phyloP scores from a whole-genome alignment of 2,797 vertebrate species.

The Leptoclinus maculatus region DNA sequence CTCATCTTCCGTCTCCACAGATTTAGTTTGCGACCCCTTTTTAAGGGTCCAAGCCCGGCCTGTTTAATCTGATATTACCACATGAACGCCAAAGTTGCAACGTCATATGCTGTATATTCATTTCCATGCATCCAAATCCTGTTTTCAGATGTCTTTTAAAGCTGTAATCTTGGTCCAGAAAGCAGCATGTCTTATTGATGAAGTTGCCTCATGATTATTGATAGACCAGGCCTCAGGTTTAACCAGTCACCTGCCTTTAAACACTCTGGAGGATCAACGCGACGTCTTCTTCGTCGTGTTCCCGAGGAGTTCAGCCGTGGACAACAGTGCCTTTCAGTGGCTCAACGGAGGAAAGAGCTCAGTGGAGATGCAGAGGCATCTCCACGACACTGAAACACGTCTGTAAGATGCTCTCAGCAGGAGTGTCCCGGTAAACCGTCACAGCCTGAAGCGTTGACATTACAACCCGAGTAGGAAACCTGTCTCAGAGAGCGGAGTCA shows the following conservation, averaged over 20 bases:
- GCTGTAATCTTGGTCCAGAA: background rate
- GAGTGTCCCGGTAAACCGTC: background rate
- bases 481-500: background rate
- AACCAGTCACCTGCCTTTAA: slow-evolving; percentile 28
- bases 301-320: slow-evolving; percentile 49
- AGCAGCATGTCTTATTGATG: background rate
- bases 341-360: slow-evolving; percentile 31
- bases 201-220: background rate
- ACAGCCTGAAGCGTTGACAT: background rate
- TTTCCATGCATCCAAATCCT: background rate
- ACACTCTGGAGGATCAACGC: slow-evolving; percentile 31
- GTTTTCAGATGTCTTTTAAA: background rate
- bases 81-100: no score
- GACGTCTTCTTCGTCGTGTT: slow-evolving; percentile 21
- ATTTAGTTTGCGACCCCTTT: background rate
- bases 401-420: background rate
- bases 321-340: slow-evolving; percentile 80
- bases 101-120: background rate
- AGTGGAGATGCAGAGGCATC: background rate
- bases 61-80: background rate
- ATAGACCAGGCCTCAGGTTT: slow-evolving; percentile 2
- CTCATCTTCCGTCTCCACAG: background rate
- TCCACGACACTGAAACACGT: background rate
- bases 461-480: background rate
- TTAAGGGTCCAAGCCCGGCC: background rate